These are phyloP conservation scores for Amphipyra berbera DNA, from an alignment of 2,888 invertebrate species.

Conservation along the genomic window DNA sequence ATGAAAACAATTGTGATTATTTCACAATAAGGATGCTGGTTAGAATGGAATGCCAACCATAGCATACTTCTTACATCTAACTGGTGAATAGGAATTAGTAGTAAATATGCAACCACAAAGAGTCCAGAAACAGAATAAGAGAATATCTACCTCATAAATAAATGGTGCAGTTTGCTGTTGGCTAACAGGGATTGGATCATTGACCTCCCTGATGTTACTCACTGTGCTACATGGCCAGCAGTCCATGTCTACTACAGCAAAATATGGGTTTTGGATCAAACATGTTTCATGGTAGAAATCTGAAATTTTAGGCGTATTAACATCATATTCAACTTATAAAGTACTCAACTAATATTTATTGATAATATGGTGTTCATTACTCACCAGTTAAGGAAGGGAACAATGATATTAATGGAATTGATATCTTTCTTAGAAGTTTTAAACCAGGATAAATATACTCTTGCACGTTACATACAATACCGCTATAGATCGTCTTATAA, in stretches of 20 bases:
- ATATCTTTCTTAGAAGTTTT: slow-evolving; percentile 92
- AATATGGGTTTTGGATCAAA: slow-evolving; percentile 95
- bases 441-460: slow-evolving; percentile 95
- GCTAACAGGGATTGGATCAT: slow-evolving; percentile 83
- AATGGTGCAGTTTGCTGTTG: slow-evolving; percentile 85
- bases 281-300: slow-evolving; percentile 96
- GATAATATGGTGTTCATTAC: slow-evolving; percentile 29
- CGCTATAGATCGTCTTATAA: slow-evolving; percentile 91
- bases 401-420: slow-evolving; percentile 93
- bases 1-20: too few relatives aligned
- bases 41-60: too few relatives aligned
- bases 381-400: slow-evolving; percentile 94
- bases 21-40: too few relatives aligned
- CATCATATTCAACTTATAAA: too few relatives aligned
- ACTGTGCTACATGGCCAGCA: slow-evolving; percentile 95
- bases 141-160: slow-evolving; percentile 85
- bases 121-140: not conserved
- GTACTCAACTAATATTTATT: too few relatives aligned
- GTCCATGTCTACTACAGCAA: slow-evolving; percentile 94
- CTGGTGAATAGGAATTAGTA: too few relatives aligned
- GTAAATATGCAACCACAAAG: not conserved
- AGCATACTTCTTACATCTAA: too few relatives aligned
- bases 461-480: slow-evolving; percentile 93
- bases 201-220: slow-evolving; percentile 91
- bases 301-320: slow-evolving; percentile 74